These are phyloP conservation scores for Emmelina monodactyla DNA, from an alignment of 2,888 invertebrate genomes.

Conservation along the genomic window DNA sequence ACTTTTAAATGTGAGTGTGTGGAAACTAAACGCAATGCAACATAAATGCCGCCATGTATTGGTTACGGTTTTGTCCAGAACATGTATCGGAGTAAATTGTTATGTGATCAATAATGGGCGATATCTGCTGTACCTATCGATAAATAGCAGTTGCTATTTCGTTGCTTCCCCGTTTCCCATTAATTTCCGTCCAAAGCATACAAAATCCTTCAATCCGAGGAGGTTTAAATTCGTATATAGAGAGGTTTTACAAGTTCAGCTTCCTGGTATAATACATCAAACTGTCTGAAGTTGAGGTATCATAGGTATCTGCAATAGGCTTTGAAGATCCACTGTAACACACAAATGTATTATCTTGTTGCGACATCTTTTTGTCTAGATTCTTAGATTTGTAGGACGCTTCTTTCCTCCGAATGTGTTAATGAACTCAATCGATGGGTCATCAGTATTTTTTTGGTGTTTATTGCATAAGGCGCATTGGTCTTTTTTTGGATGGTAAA, in stretches of 20 bases:
- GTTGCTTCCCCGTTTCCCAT: slow-evolving; percentile 9
- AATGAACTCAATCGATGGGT: slow-evolving; percentile 4
- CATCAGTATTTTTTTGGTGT: slow-evolving; percentile 6
- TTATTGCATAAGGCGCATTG: slow-evolving; percentile 4
- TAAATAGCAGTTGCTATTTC: slow-evolving; percentile 9
- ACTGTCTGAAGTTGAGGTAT: slow-evolving; percentile 6
- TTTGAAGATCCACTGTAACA: slow-evolving; percentile 8
- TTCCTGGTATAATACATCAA: slow-evolving; percentile 6
- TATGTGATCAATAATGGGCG: slow-evolving; percentile 6
- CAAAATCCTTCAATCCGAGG: slow-evolving; percentile 7
- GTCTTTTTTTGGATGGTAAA: slow-evolving; percentile 8
- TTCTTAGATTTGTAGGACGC: slow-evolving; percentile 2
- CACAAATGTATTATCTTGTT: slow-evolving; percentile 3
- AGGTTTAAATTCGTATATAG: slow-evolving; percentile 8
- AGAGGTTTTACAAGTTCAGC: slow-evolving; percentile 8
- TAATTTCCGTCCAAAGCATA: slow-evolving; percentile 10
- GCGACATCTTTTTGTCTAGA: slow-evolving; percentile 5
- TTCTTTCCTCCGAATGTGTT: slow-evolving; percentile 7
- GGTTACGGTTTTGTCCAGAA: slow-evolving; percentile 9
- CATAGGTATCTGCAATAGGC: slow-evolving; percentile 1
- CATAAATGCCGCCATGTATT: slow-evolving; percentile 9
- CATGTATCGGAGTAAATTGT: slow-evolving; percentile 9
- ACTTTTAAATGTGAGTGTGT: slow-evolving; percentile 5
- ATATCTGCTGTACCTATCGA: slow-evolving; percentile 5
- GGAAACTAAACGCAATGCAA: slow-evolving; percentile 9